These are phyloP conservation scores for Nanorana parkeri DNA, from an alignment of 2,113 vertebrate species.

Conservation along the genomic window DNA sequence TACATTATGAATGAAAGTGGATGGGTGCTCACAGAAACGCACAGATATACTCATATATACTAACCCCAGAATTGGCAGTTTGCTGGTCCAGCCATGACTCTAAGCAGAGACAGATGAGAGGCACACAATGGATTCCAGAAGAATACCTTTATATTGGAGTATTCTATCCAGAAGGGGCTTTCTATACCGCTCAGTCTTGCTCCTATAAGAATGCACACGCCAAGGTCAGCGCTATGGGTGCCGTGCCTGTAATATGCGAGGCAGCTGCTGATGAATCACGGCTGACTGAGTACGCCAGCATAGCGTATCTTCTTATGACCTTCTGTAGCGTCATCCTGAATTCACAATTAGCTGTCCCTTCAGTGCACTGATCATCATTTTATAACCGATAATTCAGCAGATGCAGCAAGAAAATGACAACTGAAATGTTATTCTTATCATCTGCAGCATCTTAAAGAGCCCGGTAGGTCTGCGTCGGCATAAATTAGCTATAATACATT, in stretches of 20 bases:
- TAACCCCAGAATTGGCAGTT: neutral
- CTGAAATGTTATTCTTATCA: neutral
- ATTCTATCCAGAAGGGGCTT: neutral
- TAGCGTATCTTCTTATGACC: neutral
- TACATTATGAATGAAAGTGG: no score
- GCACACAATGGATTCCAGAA: no score
- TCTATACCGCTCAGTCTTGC: neutral
- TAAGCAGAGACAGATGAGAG: neutral
- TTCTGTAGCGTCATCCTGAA: neutral
- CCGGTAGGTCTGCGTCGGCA: no score
- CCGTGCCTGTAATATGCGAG: neutral
- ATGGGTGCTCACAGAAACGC: no score
- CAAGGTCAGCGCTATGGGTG: constrained; percentile 16
- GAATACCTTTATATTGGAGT: neutral
- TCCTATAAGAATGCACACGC: neutral
- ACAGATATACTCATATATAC: neutral
- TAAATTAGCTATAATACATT: no score
- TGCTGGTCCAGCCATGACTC: neutral
- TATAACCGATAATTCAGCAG: neutral
- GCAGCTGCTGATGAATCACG: constrained; percentile 29
- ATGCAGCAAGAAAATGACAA: neutral
- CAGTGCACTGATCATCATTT: neutral
- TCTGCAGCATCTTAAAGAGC: no score
- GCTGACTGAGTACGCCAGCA: constrained; percentile 11
- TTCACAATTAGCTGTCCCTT: neutral